Conservation (phyloP, 1,140 invertebrate genomes). For the Pararge aegeria region DNA sequence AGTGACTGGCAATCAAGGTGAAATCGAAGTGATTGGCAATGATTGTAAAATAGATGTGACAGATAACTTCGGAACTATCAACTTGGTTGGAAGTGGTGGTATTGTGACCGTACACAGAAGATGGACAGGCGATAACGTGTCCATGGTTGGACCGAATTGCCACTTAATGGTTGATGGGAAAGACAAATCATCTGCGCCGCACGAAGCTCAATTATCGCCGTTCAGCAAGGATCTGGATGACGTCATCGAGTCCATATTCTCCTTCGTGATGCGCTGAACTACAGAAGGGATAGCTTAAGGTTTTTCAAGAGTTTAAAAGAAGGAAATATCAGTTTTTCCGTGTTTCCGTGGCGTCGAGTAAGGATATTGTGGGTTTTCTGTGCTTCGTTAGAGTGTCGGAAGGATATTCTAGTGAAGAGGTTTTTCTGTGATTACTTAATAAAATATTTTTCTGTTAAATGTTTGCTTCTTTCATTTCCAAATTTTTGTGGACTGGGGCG, state of each 20-base stretch:
- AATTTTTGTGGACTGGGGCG: too few species aligned
- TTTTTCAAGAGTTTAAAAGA: neutral
- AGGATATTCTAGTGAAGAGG: neutral
- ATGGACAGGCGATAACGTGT: slow-evolving; percentile 56
- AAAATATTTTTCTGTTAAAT: neutral
- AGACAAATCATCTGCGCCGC: slow-evolving; percentile 45
- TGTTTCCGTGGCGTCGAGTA: neutral
- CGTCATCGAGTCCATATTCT: slow-evolving; percentile 70
- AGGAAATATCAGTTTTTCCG: neutral
- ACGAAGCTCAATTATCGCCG: slow-evolving; percentile 65
- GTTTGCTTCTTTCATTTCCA: neutral
- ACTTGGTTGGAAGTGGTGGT: slow-evolving; percentile 63
- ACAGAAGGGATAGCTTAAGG: slow-evolving; percentile 1
- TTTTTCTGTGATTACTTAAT: neutral
- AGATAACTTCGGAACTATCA: slow-evolving; percentile 58
- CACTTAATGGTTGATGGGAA: slow-evolving; percentile 60
- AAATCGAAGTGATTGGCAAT: slow-evolving; percentile 70
- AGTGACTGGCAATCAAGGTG: slow-evolving; percentile 56
- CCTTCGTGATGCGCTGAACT: slow-evolving; percentile 68
- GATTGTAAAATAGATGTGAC: slow-evolving; percentile 62
- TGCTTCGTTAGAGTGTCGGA: neutral
- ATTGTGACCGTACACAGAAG: slow-evolving; percentile 51
- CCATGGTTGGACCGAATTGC: slow-evolving; percentile 52
- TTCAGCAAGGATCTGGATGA: slow-evolving; percentile 72
- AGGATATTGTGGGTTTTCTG: slow-evolving; percentile 2